A percentile compares a stretch with the other conserved stretches of the same genome.
Evolutionary conservation across 1,140 invertebrate species (phyloP).

Genomic region (Drosophila sechellia): DNA sequence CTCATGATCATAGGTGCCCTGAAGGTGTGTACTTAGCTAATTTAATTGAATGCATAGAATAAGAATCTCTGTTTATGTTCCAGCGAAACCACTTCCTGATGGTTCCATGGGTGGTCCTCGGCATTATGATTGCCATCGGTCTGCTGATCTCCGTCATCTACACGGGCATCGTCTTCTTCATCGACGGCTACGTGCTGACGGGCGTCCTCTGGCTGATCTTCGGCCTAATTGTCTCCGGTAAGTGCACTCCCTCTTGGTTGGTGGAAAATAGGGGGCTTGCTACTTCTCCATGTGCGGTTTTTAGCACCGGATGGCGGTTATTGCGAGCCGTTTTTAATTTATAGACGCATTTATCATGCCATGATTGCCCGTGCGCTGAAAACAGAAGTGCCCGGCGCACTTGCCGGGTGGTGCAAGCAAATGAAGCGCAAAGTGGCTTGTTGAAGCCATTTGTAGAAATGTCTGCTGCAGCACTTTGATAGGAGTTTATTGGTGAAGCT

Average conservation of each 20-base stretch:
- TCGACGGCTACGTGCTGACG: constrained; percentile 86
- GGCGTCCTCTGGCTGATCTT: constrained; percentile 87
- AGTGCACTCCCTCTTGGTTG: constrained; percentile 71
- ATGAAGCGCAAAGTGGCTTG: constrained; percentile 67
- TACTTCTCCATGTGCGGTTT: constrained; percentile 54
- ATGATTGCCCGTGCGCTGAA: constrained; percentile 62
- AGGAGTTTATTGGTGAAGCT: constrained; percentile 14
- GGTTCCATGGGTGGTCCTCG: constrained; percentile 92
- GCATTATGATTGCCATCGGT: constrained; percentile 90
- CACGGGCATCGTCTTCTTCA: constrained; percentile 89
- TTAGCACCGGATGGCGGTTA: constrained; percentile 69
- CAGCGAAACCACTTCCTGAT: constrained; percentile 92
- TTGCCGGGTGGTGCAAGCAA: constrained; percentile 24
- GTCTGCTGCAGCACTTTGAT: constrained; percentile 41
- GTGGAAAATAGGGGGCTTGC: not conserved
- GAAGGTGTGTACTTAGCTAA: constrained; percentile 86
- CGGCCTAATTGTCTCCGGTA: constrained; percentile 87
- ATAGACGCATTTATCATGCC: constrained; percentile 74
- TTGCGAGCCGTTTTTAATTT: constrained; percentile 55
- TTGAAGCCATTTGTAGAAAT: constrained; percentile 51
- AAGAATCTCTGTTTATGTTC: constrained; percentile 63
- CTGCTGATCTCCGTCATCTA: constrained; percentile 91
- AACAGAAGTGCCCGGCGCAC: constrained; percentile 15
- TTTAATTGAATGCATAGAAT: not conserved
- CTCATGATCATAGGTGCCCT: constrained; percentile 90